Percentiles rank a stretch among this genome's conserved stretches.
Conservation (phyloP, 92 coral and sea anemone genomes). For the Porites lobata region DNA sequence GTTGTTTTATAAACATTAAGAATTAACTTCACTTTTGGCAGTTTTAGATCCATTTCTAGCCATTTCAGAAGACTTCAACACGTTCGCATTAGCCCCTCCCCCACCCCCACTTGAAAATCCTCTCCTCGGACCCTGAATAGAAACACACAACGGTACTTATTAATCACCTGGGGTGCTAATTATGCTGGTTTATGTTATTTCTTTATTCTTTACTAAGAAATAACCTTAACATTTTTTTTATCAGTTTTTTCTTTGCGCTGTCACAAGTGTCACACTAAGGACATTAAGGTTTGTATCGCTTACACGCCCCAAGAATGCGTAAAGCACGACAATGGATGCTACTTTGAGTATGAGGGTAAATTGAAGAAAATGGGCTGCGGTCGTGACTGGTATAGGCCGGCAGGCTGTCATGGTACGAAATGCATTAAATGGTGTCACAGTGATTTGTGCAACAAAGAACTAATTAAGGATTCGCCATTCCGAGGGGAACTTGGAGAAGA, state of each 20-base stretch:
- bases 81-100: too few relatives aligned
- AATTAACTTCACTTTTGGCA: too few relatives aligned
- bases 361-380: constrained; percentile 74
- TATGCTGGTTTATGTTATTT: too few relatives aligned
- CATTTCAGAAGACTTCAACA: too few relatives aligned
- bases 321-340: constrained; percentile 69
- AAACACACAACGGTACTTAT: too few relatives aligned
- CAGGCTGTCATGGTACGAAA: constrained; percentile 67
- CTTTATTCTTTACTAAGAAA: background rate
- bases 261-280: constrained; percentile 18
- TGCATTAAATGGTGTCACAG: constrained; percentile 72
- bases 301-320: constrained; percentile 70
- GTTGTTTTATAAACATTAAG: too few relatives aligned
- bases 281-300: constrained; percentile 62
- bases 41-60: too few relatives aligned
- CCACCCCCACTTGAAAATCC: too few relatives aligned
- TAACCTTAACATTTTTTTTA: background rate
- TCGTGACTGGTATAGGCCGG: constrained; percentile 75
- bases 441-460: constrained; percentile 66
- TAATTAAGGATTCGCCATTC: constrained; percentile 44
- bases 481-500: constrained; percentile 39
- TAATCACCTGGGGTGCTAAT: too few relatives aligned
- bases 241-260: constrained; percentile 35
- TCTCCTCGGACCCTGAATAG: too few relatives aligned
- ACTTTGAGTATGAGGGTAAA: constrained; percentile 67